phyloP scores from a whole-genome alignment of 2,113 vertebrate species.

The Phylloscopus trochiloides region DNA sequence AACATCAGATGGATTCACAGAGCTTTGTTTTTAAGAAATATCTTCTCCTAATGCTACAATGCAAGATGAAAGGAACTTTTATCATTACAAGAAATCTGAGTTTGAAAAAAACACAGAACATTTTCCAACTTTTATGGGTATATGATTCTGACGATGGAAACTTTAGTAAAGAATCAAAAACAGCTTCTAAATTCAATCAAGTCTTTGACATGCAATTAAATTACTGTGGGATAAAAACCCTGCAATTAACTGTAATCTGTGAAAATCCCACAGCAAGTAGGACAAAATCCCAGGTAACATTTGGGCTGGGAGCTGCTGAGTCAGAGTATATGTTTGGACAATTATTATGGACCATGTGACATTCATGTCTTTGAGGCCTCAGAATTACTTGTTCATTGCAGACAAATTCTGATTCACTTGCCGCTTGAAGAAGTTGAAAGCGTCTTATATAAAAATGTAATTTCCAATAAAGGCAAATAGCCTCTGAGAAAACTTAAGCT shows the following conservation, averaged over 20 bases:
- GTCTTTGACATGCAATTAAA: neutral
- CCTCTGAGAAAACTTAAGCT: neutral
- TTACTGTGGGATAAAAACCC: neutral
- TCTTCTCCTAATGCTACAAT: neutral
- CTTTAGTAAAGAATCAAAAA: neutral
- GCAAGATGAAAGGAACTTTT: neutral
- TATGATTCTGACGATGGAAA: neutral
- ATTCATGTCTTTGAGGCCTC: neutral
- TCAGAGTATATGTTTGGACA: neutral
- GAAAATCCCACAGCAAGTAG: neutral
- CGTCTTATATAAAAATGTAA: neutral
- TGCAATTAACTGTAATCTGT: neutral
- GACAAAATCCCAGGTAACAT: neutral
- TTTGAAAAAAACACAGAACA: neutral
- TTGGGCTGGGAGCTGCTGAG: neutral
- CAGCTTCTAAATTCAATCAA: neutral
- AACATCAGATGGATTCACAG: neutral
- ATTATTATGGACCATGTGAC: neutral
- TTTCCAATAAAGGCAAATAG: neutral
- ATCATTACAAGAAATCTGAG: neutral
- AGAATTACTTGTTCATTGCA: neutral
- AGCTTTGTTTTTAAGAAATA: neutral
- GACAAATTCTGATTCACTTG: neutral
- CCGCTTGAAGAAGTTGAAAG: neutral
- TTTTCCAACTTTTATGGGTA: neutral